Evolutionary conservation across 2,797 vertebrate species (phyloP).

Genomic region (Tympanoctomys barrerae): DNA sequence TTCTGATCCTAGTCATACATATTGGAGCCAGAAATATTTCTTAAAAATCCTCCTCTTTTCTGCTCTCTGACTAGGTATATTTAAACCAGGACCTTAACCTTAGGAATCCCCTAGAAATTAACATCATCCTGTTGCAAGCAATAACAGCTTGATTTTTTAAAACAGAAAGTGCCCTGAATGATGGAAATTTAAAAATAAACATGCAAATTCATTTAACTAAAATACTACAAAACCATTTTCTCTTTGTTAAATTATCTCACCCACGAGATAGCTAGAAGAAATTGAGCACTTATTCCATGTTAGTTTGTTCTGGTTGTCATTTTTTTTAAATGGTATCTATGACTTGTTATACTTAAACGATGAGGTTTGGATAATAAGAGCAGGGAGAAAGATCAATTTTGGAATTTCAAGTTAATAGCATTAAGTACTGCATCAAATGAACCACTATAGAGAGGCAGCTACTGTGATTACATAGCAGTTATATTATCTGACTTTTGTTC

Average conservation of each 20-base stretch:
- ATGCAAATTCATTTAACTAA: neutral
- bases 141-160: neutral
- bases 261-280: neutral
- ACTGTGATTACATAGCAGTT: neutral
- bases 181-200: neutral
- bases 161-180: neutral
- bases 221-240: neutral
- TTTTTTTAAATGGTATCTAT: neutral
- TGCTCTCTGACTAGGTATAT: neutral
- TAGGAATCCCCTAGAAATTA: constrained; percentile 28
- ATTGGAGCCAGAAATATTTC: neutral
- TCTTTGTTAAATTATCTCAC: neutral
- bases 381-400: constrained; percentile 3
- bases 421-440: neutral
- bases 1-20: neutral
- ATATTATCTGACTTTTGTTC: constrained; percentile 1
- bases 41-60: neutral
- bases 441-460: neutral
- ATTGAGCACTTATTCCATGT: neutral
- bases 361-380: constrained; percentile 13
- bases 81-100: neutral
- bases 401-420: neutral
- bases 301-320: constrained; percentile 5
- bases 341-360: neutral
- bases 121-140: neutral